These are phyloP conservation scores for Tanypteryx hageni DNA, from an alignment of 2,888 invertebrate genomes.

Conservation along the genomic window DNA sequence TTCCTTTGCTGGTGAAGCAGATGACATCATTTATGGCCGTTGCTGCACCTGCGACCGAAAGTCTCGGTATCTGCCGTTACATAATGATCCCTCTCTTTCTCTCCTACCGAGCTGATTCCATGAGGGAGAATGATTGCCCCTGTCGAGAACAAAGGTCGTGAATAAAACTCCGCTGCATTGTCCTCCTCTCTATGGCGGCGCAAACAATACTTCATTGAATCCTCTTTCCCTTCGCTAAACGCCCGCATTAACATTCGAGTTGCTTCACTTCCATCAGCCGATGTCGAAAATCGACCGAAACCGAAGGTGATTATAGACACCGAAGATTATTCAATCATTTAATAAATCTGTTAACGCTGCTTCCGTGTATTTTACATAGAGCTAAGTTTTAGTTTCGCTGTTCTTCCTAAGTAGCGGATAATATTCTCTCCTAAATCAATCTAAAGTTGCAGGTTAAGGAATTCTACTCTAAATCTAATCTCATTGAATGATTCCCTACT, in stretches of 20 bases:
- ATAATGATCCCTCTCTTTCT: neutral
- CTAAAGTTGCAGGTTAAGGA: too few species aligned
- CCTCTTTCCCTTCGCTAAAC: neutral
- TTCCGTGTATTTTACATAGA: neutral
- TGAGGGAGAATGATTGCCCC: neutral
- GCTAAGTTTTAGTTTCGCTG: too few species aligned
- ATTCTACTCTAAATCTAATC: too few species aligned
- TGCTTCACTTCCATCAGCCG: neutral
- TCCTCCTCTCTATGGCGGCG: neutral
- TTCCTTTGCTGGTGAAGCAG: neutral
- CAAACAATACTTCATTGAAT: neutral
- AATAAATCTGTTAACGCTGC: neutral
- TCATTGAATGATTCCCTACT: too few species aligned
- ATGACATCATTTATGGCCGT: neutral
- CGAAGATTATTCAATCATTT: neutral
- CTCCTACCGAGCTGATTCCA: neutral
- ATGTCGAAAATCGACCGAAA: neutral
- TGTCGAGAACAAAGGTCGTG: neutral
- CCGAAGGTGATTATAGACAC: neutral
- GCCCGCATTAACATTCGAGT: conserved; percentile 13
- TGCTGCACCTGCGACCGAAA: neutral
- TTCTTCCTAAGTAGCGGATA: too few species aligned
- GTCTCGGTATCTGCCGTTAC: neutral
- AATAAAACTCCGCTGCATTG: neutral
- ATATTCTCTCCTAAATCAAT: too few species aligned